Conservation (phyloP, 2,113 vertebrate species). For the Neopipo cinnamomea region DNA sequence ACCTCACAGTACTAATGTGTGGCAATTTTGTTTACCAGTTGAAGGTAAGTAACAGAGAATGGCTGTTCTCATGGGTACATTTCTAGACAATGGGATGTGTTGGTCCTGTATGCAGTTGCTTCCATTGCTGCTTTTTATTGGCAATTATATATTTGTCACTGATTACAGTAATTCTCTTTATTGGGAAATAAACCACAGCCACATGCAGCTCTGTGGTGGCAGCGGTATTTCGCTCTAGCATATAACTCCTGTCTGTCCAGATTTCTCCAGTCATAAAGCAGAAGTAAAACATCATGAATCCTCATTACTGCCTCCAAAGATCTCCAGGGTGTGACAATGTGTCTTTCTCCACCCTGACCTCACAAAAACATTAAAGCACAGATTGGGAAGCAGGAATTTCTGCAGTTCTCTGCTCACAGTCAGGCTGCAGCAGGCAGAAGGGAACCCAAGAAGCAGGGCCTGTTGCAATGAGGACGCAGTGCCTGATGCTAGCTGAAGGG, state of each 20-base stretch:
- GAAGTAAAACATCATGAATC: neutral
- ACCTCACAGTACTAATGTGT: neutral
- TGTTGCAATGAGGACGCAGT: accelerated
- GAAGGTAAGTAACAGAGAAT: neutral
- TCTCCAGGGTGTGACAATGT: accelerated
- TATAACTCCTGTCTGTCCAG: neutral
- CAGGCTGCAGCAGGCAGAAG: neutral
- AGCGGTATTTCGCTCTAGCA: neutral
- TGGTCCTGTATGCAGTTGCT: neutral
- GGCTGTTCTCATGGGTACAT: neutral
- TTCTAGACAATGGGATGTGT: neutral
- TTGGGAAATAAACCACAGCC: neutral
- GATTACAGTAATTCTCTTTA: neutral
- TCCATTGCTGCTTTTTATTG: neutral
- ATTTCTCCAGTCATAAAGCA: neutral
- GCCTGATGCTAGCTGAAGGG: neutral
- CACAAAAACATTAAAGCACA: accelerated
- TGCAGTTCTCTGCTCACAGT: neutral
- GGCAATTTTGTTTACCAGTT: neutral
- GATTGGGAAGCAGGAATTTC: neutral
- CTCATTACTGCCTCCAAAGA: neutral
- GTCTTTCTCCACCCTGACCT: neutral
- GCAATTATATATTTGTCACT: neutral
- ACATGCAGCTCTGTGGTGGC: neutral
- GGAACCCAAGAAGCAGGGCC: neutral